Evolutionary conservation across 2,113 vertebrate species (phyloP).

Genomic region (Tichodroma muraria): DNA sequence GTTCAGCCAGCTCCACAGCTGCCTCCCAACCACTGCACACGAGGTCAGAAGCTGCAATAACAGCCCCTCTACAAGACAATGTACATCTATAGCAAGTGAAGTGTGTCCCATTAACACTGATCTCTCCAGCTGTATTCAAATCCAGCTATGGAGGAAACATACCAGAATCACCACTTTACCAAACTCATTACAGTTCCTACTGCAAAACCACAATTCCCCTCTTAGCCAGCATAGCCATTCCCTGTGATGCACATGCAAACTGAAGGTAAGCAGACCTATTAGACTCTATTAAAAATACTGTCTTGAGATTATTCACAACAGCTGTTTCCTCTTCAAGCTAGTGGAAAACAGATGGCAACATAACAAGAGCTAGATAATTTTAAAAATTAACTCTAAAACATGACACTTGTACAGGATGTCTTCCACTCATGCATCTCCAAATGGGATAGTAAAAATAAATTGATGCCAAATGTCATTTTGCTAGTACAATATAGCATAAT

Average conservation of each 20-base stretch:
- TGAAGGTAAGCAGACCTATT: slow-evolving; percentile 47
- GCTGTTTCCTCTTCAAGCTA: slow-evolving; percentile 57
- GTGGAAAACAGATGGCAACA: slow-evolving; percentile 56
- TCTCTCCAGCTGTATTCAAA: background rate
- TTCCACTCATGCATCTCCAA: slow-evolving; percentile 38
- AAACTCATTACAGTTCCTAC: background rate
- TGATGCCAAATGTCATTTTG: slow-evolving; percentile 30
- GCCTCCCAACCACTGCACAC: background rate
- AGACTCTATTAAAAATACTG: slow-evolving; percentile 42
- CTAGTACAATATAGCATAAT: slow-evolving; percentile 14
- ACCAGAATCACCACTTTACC: background rate
- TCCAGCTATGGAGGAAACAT: background rate
- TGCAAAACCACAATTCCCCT: background rate
- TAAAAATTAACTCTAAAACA: slow-evolving; percentile 43
- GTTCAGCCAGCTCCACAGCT: background rate
- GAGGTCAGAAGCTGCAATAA: background rate
- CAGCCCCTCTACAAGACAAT: background rate
- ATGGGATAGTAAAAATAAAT: background rate
- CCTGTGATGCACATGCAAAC: background rate
- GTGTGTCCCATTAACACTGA: background rate
- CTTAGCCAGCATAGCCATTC: background rate
- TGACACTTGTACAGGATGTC: slow-evolving; percentile 42
- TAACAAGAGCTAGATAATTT: slow-evolving; percentile 51
- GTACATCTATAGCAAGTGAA: background rate
- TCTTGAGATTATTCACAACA: slow-evolving; percentile 48